A percentile compares a stretch with the other conserved stretches of the same genome.
These are phyloP conservation scores for Zaprionus africanus DNA, from an alignment of 1,140 invertebrate genomes.

Conservation along the genomic window DNA sequence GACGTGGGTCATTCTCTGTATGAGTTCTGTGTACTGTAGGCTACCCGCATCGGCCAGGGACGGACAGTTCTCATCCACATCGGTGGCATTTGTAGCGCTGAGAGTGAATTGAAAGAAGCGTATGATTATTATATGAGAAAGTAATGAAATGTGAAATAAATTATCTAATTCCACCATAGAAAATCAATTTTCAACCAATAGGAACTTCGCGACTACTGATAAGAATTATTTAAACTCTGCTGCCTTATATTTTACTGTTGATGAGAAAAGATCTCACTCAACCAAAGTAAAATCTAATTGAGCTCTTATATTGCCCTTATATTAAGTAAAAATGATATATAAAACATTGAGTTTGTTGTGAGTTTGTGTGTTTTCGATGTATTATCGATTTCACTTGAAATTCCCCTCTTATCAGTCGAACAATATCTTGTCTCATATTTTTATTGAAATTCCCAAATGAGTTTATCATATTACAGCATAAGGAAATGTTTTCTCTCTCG, in stretches of 20 bases:
- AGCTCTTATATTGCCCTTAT: too few species aligned
- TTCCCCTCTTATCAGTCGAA: not conserved
- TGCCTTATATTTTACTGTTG: too few species aligned
- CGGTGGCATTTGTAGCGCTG: constrained; percentile 49
- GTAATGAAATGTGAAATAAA: not conserved
- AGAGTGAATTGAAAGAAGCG: not conserved
- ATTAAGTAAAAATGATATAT: too few species aligned
- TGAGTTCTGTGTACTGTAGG: constrained; percentile 76
- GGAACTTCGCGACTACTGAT: too few species aligned
- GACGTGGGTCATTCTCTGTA: constrained; percentile 75
- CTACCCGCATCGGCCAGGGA: constrained; percentile 57
- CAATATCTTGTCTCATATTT: not conserved
- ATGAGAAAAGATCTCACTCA: too few species aligned
- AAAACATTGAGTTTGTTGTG: too few species aligned
- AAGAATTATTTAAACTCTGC: too few species aligned
- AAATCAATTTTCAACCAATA: not conserved
- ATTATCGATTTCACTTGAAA: not conserved
- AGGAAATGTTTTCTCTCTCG: constrained; percentile 23
- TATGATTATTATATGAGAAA: constrained; percentile 19
- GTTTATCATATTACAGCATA: constrained; percentile 45
- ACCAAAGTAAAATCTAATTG: too few species aligned
- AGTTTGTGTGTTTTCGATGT: not conserved
- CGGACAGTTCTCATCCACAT: constrained; percentile 68
- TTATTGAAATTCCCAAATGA: constrained; percentile 12
- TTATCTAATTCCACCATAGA: not conserved